Evolutionary conservation across 2,888 invertebrate species (phyloP).

Genomic region (Chromoteleia sp.): DNA sequence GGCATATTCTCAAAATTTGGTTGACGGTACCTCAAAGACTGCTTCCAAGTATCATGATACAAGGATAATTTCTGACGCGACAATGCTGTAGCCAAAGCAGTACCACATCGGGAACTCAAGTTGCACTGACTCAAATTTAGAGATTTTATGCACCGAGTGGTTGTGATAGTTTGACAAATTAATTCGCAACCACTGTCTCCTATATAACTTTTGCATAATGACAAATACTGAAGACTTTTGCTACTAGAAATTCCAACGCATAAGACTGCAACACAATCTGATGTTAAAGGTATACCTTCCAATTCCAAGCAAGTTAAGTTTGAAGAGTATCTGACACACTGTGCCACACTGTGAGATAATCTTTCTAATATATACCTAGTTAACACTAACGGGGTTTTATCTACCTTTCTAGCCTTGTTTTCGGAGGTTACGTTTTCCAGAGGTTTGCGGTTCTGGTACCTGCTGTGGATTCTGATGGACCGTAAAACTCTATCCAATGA

Average conservation of each 20-base stretch:
- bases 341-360: slow-evolving; percentile 88
- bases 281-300: slow-evolving; percentile 90
- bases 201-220: slow-evolving; percentile 89
- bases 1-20: slow-evolving; percentile 90
- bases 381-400: slow-evolving; percentile 88
- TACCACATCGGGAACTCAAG: slow-evolving; percentile 88
- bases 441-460: slow-evolving; percentile 86
- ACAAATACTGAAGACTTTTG: slow-evolving; percentile 88
- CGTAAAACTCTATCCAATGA: slow-evolving; percentile 89
- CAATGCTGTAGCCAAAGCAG: slow-evolving; percentile 86
- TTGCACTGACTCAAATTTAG: slow-evolving; percentile 90
- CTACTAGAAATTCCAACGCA: slow-evolving; percentile 88
- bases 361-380: slow-evolving; percentile 90
- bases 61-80: slow-evolving; percentile 89
- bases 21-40: slow-evolving; percentile 91
- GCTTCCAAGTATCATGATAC: slow-evolving; percentile 93
- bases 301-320: slow-evolving; percentile 88
- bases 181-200: slow-evolving; percentile 90
- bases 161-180: slow-evolving; percentile 89
- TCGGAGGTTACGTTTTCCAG: slow-evolving; percentile 86
- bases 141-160: slow-evolving; percentile 88
- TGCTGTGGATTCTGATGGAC: slow-evolving; percentile 88
- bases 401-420: slow-evolving; percentile 87
- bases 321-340: slow-evolving; percentile 88
- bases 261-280: slow-evolving; percentile 88